Evolutionary conservation across 2,888 invertebrate genomes (phyloP).

Genomic region (Scaptomyza caliginosa): DNA sequence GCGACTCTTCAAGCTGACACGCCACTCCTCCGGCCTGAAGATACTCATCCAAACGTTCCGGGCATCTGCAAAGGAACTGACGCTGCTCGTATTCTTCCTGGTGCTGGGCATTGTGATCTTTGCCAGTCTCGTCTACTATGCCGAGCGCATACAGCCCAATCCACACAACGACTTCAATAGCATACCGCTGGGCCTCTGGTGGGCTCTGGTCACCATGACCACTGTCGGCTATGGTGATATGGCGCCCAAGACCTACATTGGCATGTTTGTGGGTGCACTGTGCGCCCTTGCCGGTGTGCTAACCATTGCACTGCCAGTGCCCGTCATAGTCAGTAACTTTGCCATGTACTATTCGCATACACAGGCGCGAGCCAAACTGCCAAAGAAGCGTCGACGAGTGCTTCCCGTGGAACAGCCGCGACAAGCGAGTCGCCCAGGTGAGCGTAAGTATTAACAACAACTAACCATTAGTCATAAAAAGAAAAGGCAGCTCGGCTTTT

Average conservation of each 20-base stretch:
- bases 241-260: conserved; percentile 99
- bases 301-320: conserved; percentile 99
- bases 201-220: conserved; percentile 99
- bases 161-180: conserved; percentile 99
- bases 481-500: not conserved
- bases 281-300: conserved; percentile 99
- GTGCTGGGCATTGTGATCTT: conserved; percentile 99
- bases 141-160: conserved; percentile 97
- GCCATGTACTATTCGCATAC: conserved; percentile 98
- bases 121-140: conserved; percentile 98
- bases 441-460: conserved; percentile 31
- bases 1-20: conserved; percentile 97
- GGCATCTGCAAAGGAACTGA: conserved; percentile 98
- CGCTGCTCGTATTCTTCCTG: conserved; percentile 97
- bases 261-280: conserved; percentile 99
- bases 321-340: conserved; percentile 99
- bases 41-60: conserved; percentile 99
- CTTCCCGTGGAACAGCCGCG: conserved; percentile 97
- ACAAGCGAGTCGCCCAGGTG: conserved; percentile 84
- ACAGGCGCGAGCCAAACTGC: conserved; percentile 98
- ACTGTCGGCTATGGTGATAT: conserved; percentile 99
- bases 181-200: conserved; percentile 98
- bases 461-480: not conserved
- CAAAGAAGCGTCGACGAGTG: conserved; percentile 98
- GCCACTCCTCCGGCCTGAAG: conserved; percentile 98